phyloP scores from a whole-genome alignment of 64 coral and sea anemone species.

The Catalaphyllia jardinei region DNA sequence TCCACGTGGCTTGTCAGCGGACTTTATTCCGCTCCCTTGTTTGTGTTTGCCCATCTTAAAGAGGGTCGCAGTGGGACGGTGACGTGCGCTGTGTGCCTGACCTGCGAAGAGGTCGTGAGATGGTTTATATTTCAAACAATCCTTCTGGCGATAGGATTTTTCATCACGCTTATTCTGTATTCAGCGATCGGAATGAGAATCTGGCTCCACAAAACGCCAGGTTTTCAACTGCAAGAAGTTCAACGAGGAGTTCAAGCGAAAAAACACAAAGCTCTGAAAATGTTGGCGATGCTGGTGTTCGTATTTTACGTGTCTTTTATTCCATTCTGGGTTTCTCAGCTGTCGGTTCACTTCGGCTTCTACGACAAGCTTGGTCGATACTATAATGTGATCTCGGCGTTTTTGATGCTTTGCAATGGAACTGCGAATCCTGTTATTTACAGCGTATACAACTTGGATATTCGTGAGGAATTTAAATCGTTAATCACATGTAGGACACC shows the following conservation, averaged over 20 bases:
- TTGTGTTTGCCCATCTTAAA: constrained; percentile 6
- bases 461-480: constrained; percentile 27
- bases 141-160: neutral
- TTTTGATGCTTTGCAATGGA: constrained; percentile 25
- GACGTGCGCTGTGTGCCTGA: neutral
- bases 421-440: constrained; percentile 11
- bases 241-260: neutral
- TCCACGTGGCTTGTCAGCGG: constrained; percentile 15
- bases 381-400: neutral
- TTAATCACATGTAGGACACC: neutral
- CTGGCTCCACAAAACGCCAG: constrained; percentile 1
- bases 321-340: constrained; percentile 25
- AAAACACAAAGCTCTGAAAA: constrained; percentile 3
- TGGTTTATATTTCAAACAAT: constrained; percentile 39
- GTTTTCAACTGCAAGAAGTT: neutral
- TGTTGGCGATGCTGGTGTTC: constrained; percentile 9
- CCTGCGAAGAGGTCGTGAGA: neutral
- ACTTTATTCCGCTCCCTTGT: neutral
- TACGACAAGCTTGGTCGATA: neutral
- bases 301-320: constrained; percentile 38
- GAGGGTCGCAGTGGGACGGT: neutral
- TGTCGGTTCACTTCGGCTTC: constrained; percentile 7
- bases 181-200: constrained; percentile 7
- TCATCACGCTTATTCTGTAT: neutral
- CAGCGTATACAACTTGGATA: constrained; percentile 5